Evolutionary conservation across 2,888 invertebrate genomes (phyloP).

Genomic region (Tetragnatha montana): DNA sequence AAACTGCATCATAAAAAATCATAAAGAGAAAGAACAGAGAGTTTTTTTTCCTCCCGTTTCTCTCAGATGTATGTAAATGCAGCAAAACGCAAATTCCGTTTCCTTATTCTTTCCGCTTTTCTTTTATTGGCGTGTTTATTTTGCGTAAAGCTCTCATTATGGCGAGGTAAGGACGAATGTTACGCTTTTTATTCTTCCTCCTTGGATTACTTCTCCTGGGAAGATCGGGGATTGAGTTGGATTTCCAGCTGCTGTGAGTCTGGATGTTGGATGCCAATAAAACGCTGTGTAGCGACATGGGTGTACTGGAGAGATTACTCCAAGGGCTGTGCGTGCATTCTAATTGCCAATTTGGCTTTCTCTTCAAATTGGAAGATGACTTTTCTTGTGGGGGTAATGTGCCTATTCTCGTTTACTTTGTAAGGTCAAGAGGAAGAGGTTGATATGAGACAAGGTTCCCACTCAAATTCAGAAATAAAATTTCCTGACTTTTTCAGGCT

Average conservation of each 20-base stretch:
- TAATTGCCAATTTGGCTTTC: not conserved
- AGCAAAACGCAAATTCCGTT: not conserved
- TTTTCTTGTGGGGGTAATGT: too few species aligned
- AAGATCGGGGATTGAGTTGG: not conserved
- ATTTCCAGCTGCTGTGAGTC: not conserved
- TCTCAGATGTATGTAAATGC: conserved; percentile 1
- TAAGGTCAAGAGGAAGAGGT: too few species aligned
- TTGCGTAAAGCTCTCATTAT: conserved; percentile 8
- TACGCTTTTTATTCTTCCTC: not conserved
- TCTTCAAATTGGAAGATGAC: not conserved
- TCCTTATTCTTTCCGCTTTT: not conserved
- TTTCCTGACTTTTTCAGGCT: too few species aligned
- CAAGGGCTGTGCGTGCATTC: not conserved
- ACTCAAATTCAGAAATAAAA: too few species aligned
- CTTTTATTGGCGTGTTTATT: not conserved
- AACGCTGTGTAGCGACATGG: not conserved
- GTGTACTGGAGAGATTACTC: not conserved
- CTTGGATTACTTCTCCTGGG: not conserved
- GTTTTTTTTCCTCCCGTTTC: not conserved
- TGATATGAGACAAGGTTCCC: too few species aligned
- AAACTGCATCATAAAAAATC: too few species aligned
- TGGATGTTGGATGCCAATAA: not conserved
- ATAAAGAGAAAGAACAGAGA: not conserved
- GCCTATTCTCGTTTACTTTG: too few species aligned
- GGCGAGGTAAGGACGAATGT: not conserved